A percentile compares a stretch with the other conserved stretches of the same genome.
Evolutionary conservation across 2,113 vertebrate genomes (phyloP).

Genomic region (Clinocottus analis): DNA sequence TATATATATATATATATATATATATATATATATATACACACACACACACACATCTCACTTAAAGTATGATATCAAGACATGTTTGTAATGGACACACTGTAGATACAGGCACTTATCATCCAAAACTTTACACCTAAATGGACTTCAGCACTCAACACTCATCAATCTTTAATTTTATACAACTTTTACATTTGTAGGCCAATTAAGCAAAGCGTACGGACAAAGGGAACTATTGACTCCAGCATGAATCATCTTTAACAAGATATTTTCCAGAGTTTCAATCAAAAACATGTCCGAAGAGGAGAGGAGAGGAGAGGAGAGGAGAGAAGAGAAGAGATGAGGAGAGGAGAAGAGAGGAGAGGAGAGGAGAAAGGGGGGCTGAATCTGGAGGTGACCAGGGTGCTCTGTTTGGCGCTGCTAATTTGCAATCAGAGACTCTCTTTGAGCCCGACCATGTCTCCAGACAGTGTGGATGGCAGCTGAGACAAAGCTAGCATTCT

Average conservation of each 20-base stretch:
- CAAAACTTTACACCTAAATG: conserved; percentile 40
- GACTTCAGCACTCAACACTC: conserved; percentile 38
- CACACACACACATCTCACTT: too few relatives aligned
- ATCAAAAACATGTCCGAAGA: not conserved
- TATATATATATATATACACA: not conserved
- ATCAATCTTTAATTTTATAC: conserved; percentile 54
- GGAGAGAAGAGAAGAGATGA: not conserved
- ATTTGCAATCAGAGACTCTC: conserved; percentile 83
- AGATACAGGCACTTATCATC: conserved; percentile 29
- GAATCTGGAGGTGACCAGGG: conserved; percentile 44
- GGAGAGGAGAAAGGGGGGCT: not conserved
- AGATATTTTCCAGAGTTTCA: conserved; percentile 20
- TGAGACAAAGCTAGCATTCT: conserved; percentile 83
- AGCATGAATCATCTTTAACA: not conserved
- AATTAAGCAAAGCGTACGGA: conserved; percentile 28
- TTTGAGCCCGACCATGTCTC: conserved; percentile 71
- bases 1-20: not conserved
- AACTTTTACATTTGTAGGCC: conserved; percentile 11
- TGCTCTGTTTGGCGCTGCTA: conserved; percentile 66
- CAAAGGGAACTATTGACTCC: not conserved
- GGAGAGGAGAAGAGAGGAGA: conserved; percentile 2
- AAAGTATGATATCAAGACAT: conserved; percentile 20
- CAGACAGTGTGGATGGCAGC: conserved; percentile 81
- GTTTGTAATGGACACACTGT: conserved; percentile 5
- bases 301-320: not conserved